Evolutionary conservation across 2,113 vertebrate genomes (phyloP), one percentile per base, ranked within the genome.

Genomic region (Lophius piscatorius): DNA sequence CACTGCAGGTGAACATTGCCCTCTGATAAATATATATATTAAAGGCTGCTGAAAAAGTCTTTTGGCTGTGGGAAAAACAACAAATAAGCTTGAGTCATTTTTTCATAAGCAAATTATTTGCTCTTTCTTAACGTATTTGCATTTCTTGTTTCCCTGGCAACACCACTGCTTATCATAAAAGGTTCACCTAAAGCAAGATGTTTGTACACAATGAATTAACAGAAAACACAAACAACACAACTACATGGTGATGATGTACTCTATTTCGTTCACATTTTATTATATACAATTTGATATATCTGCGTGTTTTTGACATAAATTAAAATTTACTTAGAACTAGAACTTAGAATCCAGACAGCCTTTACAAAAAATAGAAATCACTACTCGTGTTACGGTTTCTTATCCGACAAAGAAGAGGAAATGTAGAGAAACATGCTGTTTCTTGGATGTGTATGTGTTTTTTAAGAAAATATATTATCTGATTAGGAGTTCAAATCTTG

Each of bases 81-180:
- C 33, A 47, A 51, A 48, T 23, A 33, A 12, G 23, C 4, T 31
- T 42, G 10, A 34, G n/a, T 23, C 17, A 36, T 45, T 33, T 41
- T 23, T 66, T 29, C 12, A 62, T 0, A 49, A 57, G 23, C 3
- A 22, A 64, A 70, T 48, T 12, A 0, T 28, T 8, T 24, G 5
- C 31, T 58, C 7, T 7, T 8, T 6, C 36, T 35, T 9, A 44
- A 3, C 2, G 4, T 8, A 0, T 49, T 13, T 54, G 18, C 6
- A 14, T 64, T 44, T 55, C 22, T 28, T 42, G 60, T 64, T 64
- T 63, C 63, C 54, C 4, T 62, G 51, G 42, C 11, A 60, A 76
- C 58, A 45, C 36, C 22, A 21, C 3, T 13, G 12, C 17, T 55
- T 63, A 11, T 45, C 7, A 48, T 20, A 1, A 44, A 23, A 16